Percentiles rank a stretch among this genome's conserved stretches.
phyloP scores from a whole-genome alignment of 2,888 invertebrate species.

The Cetonia aurata region DNA sequence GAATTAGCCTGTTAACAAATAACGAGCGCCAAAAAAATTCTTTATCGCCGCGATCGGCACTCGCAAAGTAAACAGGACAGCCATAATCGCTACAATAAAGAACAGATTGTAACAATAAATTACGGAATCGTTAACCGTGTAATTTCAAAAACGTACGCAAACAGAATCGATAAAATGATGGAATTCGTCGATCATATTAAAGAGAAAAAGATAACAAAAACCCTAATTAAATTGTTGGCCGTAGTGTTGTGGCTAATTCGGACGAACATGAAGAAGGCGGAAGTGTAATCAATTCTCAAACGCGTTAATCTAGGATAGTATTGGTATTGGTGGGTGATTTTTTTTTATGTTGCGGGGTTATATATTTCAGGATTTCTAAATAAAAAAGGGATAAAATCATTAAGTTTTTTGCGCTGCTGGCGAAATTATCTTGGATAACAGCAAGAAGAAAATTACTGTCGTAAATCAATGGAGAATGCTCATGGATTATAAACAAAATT shows the following conservation, averaged over 20 bases:
- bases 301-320: too few relatives aligned
- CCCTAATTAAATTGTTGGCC: background rate
- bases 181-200: background rate
- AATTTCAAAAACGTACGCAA: background rate
- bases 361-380: too few relatives aligned
- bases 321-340: too few relatives aligned
- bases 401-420: too few relatives aligned
- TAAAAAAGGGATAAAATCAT: too few relatives aligned
- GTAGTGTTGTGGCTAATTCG: background rate
- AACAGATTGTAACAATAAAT: constrained; percentile 23
- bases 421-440: too few relatives aligned
- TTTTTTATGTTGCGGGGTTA: too few relatives aligned
- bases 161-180: background rate
- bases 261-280: background rate
- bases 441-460: too few relatives aligned
- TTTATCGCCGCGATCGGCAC: constrained; percentile 2
- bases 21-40: background rate
- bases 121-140: constrained; percentile 5
- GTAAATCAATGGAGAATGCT: too few relatives aligned
- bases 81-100: constrained; percentile 16
- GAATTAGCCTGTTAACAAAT: background rate
- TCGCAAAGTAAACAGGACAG: background rate
- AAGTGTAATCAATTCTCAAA: background rate
- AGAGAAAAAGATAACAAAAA: too few relatives aligned
- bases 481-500: too few relatives aligned